phyloP scores from a whole-genome alignment of 1,140 invertebrate species.

The Teleopsis dalmanni region DNA sequence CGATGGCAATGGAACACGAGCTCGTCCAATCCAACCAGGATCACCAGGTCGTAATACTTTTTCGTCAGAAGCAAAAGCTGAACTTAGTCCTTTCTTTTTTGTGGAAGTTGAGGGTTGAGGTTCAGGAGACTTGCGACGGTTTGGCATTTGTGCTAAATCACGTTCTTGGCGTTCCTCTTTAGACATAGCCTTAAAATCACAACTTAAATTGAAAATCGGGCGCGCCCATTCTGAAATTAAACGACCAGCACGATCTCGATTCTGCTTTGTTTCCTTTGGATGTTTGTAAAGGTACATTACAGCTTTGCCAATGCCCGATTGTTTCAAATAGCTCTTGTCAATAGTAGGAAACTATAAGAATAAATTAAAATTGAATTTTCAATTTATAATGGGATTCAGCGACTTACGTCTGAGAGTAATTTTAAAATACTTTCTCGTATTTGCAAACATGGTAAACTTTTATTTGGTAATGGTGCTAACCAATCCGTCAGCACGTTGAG shows the following conservation, averaged over 20 bases:
- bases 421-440: constrained; percentile 86
- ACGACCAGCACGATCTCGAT: constrained; percentile 81
- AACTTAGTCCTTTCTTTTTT: constrained; percentile 51
- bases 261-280: constrained; percentile 92
- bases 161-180: constrained; percentile 83
- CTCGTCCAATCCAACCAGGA: constrained; percentile 88
- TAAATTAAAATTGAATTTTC: background rate
- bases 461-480: constrained; percentile 95
- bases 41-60: constrained; percentile 76
- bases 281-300: constrained; percentile 99
- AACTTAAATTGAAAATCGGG: constrained; percentile 92
- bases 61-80: constrained; percentile 34
- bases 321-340: constrained; percentile 82
- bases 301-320: constrained; percentile 93
- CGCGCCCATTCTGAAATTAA: constrained; percentile 95
- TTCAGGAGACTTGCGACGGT: constrained; percentile 50
- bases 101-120: constrained; percentile 28
- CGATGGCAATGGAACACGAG: constrained; percentile 89
- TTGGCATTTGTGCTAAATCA: constrained; percentile 82
- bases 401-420: constrained; percentile 74
- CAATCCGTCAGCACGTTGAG: constrained; percentile 91
- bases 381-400: background rate
- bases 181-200: constrained; percentile 85
- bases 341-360: constrained; percentile 76
- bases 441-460: constrained; percentile 85